phyloP scores from a whole-genome alignment of 2,888 invertebrate genomes.

The Venusia cambrica region DNA sequence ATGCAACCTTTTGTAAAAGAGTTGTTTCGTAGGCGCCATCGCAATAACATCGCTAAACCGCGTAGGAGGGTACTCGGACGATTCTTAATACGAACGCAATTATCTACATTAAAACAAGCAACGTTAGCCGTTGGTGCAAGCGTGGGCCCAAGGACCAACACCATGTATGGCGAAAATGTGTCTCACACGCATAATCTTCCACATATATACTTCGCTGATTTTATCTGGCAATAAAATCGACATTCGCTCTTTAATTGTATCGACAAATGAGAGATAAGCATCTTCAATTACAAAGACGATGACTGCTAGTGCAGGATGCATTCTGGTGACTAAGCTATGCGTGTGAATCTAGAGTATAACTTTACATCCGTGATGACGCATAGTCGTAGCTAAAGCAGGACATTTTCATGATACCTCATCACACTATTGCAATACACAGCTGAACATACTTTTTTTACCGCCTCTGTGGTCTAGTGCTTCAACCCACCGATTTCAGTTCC shows the following conservation, averaged over 20 bases:
- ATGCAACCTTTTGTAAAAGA: not conserved
- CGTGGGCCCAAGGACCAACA: slow-evolving; percentile 67
- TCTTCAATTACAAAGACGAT: slow-evolving; percentile 19
- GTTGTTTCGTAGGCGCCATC: not conserved
- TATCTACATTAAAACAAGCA: slow-evolving; percentile 71
- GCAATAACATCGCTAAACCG: slow-evolving; percentile 17
- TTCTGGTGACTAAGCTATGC: slow-evolving; percentile 2
- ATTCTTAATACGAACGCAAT: slow-evolving; percentile 71
- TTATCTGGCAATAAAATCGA: slow-evolving; percentile 29
- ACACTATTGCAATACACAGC: no score
- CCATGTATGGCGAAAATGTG: slow-evolving; percentile 68
- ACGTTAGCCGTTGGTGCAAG: slow-evolving; percentile 42
- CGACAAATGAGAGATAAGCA: slow-evolving; percentile 24
- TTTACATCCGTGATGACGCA: no score
- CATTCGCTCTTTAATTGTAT: slow-evolving; percentile 21
- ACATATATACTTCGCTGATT: slow-evolving; percentile 47
- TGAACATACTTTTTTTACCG: no score
- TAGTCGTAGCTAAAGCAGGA: no score
- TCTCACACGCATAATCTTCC: slow-evolving; percentile 47
- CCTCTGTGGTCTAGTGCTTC: no score
- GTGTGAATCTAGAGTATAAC: no score
- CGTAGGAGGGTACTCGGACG: slow-evolving; percentile 60
- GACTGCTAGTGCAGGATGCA: slow-evolving; percentile 12
- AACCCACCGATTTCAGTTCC: no score
- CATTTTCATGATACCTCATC: no score